Base-by-base conservation (phyloP, 2,888 invertebrate genomes). In the Rhagonycha fulva region DNA sequence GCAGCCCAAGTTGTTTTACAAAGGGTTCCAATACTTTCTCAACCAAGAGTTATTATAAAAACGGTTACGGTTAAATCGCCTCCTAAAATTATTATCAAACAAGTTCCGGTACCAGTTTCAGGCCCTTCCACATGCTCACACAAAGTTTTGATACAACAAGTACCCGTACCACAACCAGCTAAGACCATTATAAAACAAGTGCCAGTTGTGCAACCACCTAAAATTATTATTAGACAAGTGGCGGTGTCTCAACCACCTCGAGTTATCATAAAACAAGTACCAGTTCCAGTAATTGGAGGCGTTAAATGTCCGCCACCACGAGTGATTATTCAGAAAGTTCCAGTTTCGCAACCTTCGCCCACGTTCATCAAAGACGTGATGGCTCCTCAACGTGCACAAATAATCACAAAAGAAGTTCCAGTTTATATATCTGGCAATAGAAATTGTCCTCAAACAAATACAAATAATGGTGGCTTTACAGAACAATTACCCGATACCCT, bases 311-410 rank as follows among this genome's bases (percentile, higher is more conserved):
- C 68, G 14, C 26, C 28, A 11, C 28, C 62, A 2, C 14, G 62
- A 12, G 26, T 77, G n/a, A n/a, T 72, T 12, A 60, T 77, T 11
- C 63, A 74, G 14, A 47, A 75, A 24, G 32, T 73, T 14, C 77
- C 77, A 1, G 61, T 77, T 11, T 24, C 63, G 62, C 76, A 68
- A 62, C 76, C 70, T 62, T 32, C 72, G 19, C 12, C 63, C 11
- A 61, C 68, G 11, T 60, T 75, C 61, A 62, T 74, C 10, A 76
- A 74, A 71, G 71, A 78, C 61, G 66, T 78, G 1, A 71, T 75
- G 9, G 63, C 71, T 14, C 61, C 71, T 24, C 71, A 62, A 23
- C 67, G 66, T 32, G 60, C 72, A 9, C 24, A 60, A 19, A 19
- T 62, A 62, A 62, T 19, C 62, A 19, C 62, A 62, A 19, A 19